Evolutionary conservation across 2,888 invertebrate species (phyloP).

Genomic region (Orthosia gothica): DNA sequence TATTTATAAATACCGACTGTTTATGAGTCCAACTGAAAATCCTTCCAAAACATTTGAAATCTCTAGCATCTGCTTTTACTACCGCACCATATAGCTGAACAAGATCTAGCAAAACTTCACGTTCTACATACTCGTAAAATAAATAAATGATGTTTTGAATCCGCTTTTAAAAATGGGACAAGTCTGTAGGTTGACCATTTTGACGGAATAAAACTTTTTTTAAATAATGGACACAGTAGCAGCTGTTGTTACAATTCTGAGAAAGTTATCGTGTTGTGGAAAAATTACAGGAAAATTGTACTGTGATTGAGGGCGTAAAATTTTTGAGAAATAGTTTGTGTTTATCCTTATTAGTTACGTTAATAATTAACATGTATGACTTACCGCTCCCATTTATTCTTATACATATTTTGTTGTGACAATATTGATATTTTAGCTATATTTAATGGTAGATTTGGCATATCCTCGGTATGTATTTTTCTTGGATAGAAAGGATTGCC

Average conservation of each 20-base stretch:
- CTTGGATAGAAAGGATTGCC: not conserved
- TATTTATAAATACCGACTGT: constrained; percentile 70
- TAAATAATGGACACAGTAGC: constrained; percentile 64
- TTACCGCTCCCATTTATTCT: not conserved
- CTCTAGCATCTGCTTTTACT: constrained; percentile 46
- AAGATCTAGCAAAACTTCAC: constrained; percentile 62
- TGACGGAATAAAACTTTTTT: constrained; percentile 66
- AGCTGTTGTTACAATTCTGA: constrained; percentile 62
- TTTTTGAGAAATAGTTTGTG: constrained; percentile 20
- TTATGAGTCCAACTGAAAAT: constrained; percentile 67
- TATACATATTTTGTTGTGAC: not conserved
- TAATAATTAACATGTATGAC: not conserved
- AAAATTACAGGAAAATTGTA: constrained; percentile 37
- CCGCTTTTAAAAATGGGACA: constrained; percentile 60
- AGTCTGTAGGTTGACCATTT: constrained; percentile 69
- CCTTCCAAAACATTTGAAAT: constrained; percentile 54
- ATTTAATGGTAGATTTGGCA: not conserved
- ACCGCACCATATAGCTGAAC: constrained; percentile 3
- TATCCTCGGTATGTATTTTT: not conserved
- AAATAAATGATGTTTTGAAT: constrained; percentile 68
- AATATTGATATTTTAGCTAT: not conserved
- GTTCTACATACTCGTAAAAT: constrained; percentile 69
- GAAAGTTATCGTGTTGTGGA: constrained; percentile 45
- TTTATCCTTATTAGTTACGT: constrained; percentile 1
- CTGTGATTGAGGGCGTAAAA: constrained; percentile 10